Base-by-base conservation (phyloP, 2,888 invertebrate species). In the Elysia crispata region DNA sequence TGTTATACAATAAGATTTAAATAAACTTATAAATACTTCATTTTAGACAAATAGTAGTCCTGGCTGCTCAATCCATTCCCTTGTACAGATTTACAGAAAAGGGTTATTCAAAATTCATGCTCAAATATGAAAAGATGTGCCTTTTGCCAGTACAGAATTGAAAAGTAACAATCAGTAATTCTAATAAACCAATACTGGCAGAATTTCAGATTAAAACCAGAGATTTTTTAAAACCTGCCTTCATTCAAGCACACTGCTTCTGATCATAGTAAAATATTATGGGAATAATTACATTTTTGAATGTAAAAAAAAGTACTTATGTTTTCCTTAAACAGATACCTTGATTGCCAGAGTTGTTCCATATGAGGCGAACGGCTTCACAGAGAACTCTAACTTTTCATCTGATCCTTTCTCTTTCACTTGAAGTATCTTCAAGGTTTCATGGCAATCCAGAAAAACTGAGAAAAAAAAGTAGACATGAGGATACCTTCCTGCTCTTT, bases 361-460 rank as follows among this genome's bases (percentile, higher is more conserved):
- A 80, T 85, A 86, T 11, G 75, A 78, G 49, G 84, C 79, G 79
- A 86, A 86, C 49, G 82, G 80, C 49, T 81, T 77, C 3, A 81
- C 62, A 18, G 64, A 31, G 82, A 83, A 85, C 18, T 76, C 20
- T 15, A 82, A 60, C 5, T 75, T 20, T 54, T 74, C 69, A 13
- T 60, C n/a, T 23, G n/a, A 64, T n/a, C 49, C 62, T 30, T 54
- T 77, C n/a, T 77, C 60, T 13, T 33, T 77, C 23, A 84, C 84
- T 66, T 50, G 70, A 15, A 50, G 70, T 3, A 86, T 81, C 6
- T 67, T 77, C 74, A 86, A 57, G 13, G 84, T 82, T 41, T 85
- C 80, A 73, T 86, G 85, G 64, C 80, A 76, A 73, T 86, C 85
- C 50, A 86, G 82, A 15, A 73, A 77, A 1, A 85, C 86, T 86